Evolutionary conservation across 2,888 invertebrate genomes (phyloP).

Genomic region (Pherbina coryleti): DNA sequence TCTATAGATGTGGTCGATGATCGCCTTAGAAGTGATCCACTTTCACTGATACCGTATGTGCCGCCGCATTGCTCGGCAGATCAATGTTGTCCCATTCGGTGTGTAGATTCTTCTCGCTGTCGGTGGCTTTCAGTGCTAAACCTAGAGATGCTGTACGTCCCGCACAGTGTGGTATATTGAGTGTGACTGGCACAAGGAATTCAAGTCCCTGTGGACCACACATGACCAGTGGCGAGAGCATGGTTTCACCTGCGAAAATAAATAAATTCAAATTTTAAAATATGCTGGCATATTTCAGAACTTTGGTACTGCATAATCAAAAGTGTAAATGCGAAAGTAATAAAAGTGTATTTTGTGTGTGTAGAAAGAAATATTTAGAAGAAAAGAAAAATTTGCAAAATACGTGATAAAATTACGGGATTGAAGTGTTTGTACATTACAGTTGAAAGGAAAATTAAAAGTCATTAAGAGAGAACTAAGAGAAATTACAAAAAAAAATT

Average conservation of each 20-base stretch:
- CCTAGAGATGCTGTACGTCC: constrained; percentile 83
- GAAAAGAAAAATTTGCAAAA: too few species aligned
- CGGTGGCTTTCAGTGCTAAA: constrained; percentile 83
- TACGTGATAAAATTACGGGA: too few species aligned
- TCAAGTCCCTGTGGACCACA: constrained; percentile 95
- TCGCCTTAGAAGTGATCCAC: constrained; percentile 85
- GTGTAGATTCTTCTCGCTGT: constrained; percentile 85
- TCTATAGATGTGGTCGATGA: background rate
- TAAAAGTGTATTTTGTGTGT: background rate
- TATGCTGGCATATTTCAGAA: background rate
- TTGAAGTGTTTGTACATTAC: too few species aligned
- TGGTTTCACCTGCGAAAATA: constrained; percentile 84
- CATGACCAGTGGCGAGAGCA: constrained; percentile 95
- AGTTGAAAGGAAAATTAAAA: background rate
- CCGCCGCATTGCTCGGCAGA: constrained; percentile 84
- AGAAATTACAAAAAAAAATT: background rate
- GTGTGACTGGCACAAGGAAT: constrained; percentile 89
- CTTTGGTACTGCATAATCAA: background rate
- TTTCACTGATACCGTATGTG: constrained; percentile 90
- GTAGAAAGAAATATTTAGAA: too few species aligned
- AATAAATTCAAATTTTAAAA: background rate
- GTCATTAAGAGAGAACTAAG: background rate
- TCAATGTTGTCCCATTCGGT: constrained; percentile 89
- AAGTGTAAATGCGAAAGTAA: background rate
- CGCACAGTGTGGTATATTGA: constrained; percentile 89